Evolutionary conservation across 2,888 invertebrate genomes (phyloP).

Genomic region (Spodoptera picta): DNA sequence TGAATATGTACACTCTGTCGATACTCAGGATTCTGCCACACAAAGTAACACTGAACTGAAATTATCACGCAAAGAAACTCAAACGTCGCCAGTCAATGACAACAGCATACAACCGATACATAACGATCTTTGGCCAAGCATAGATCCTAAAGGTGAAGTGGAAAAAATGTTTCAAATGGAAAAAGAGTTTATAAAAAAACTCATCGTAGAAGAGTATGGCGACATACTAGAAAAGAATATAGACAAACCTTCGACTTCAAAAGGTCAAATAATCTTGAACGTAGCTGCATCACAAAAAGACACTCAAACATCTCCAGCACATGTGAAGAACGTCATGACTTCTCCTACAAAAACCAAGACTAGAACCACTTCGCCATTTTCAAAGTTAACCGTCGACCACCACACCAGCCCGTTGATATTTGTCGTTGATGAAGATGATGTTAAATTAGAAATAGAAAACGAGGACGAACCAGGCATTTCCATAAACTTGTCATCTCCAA

Average conservation of each 20-base stretch:
- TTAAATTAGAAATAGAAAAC: conserved; percentile 61
- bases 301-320: conserved; percentile 85
- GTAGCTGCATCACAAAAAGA: conserved; percentile 74
- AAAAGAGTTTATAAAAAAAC: conserved; percentile 82
- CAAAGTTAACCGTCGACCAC: conserved; percentile 66
- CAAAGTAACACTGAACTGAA: conserved; percentile 75
- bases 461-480: conserved; percentile 77
- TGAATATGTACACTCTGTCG: conserved; percentile 81
- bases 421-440: conserved; percentile 63
- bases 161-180: conserved; percentile 80
- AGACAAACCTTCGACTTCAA: conserved; percentile 78
- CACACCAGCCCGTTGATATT: conserved; percentile 78
- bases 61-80: conserved; percentile 82
- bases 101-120: conserved; percentile 76
- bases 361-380: conserved; percentile 81
- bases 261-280: conserved; percentile 65
- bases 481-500: conserved; percentile 81
- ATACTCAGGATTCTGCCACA: conserved; percentile 81
- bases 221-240: conserved; percentile 78
- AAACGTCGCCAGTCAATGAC: conserved; percentile 79
- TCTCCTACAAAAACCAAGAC: conserved; percentile 82
- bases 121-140: conserved; percentile 78
- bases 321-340: conserved; percentile 82
- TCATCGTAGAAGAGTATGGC: conserved; percentile 82
- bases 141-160: conserved; percentile 76